Evolutionary conservation across 2,113 vertebrate species (phyloP).

Genomic region (Misgurnus anguillicaudatus): DNA sequence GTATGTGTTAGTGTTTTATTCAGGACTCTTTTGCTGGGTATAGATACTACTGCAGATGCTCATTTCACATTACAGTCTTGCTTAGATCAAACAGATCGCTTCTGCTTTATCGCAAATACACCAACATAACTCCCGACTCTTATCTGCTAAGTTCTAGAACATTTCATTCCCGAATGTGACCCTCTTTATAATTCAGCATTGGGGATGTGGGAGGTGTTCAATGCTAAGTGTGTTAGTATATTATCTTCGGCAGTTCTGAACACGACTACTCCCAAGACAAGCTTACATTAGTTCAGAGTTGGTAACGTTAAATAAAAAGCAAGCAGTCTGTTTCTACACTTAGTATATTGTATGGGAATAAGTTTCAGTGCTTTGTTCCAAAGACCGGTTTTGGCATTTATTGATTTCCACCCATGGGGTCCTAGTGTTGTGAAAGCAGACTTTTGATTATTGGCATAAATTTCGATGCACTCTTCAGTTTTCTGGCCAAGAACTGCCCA

Average conservation of each 20-base stretch:
- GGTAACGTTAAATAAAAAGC: constrained; percentile 1
- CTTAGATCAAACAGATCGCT: constrained; percentile 27
- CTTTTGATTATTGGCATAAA: not conserved
- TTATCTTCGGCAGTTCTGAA: not conserved
- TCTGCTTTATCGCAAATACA: constrained; percentile 21
- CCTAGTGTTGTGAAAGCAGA: not conserved
- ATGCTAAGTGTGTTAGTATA: not conserved
- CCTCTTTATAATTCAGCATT: constrained; percentile 21
- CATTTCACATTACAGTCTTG: constrained; percentile 23
- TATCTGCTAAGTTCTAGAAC: constrained; percentile 29
- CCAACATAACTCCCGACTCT: constrained; percentile 7
- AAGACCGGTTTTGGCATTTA: not conserved
- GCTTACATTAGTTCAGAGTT: not conserved
- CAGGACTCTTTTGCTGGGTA: too few species aligned
- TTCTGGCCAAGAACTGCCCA: not conserved
- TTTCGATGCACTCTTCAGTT: not conserved
- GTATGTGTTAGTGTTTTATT: too few species aligned
- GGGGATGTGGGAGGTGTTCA: not conserved
- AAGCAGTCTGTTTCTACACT: not conserved
- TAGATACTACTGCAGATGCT: not conserved
- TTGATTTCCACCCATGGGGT: not conserved
- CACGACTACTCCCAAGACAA: not conserved
- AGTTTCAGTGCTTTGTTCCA: not conserved
- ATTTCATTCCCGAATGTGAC: constrained; percentile 27
- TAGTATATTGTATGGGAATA: not conserved